Conservation (phyloP, 2,888 invertebrate species). For the Troides oblongomaculatus region DNA sequence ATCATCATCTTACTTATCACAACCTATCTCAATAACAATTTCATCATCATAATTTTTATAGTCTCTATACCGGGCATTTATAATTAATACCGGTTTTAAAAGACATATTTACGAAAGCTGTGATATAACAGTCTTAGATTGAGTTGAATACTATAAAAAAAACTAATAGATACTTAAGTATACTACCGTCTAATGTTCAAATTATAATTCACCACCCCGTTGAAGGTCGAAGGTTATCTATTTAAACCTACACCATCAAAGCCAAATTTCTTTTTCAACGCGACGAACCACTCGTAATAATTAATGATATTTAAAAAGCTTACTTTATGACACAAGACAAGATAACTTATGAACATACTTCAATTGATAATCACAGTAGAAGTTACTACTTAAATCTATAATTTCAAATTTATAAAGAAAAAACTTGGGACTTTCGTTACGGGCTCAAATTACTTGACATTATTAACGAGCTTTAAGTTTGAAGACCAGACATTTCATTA, state of each 20-base stretch:
- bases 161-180: too few species aligned
- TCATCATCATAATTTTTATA: constrained; percentile 9
- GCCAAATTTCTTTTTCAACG: background rate
- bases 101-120: background rate
- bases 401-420: constrained; percentile 59
- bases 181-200: too few species aligned
- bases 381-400: constrained; percentile 53
- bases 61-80: background rate
- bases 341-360: constrained; percentile 31
- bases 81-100: background rate
- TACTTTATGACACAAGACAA: constrained; percentile 35
- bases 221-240: too few species aligned
- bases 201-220: too few species aligned
- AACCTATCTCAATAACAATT: constrained; percentile 4
- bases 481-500: constrained; percentile 77
- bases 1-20: constrained; percentile 29
- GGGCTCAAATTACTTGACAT: constrained; percentile 44
- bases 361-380: constrained; percentile 48
- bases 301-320: constrained; percentile 16
- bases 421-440: constrained; percentile 54
- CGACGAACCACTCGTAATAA: constrained; percentile 3
- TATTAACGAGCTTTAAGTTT: constrained; percentile 66
- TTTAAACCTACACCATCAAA: too few species aligned
- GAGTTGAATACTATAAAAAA: too few species aligned
- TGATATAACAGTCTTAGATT: background rate